phyloP scores from a whole-genome alignment of 2,113 vertebrate genomes.

The Suricata suricatta region DNA sequence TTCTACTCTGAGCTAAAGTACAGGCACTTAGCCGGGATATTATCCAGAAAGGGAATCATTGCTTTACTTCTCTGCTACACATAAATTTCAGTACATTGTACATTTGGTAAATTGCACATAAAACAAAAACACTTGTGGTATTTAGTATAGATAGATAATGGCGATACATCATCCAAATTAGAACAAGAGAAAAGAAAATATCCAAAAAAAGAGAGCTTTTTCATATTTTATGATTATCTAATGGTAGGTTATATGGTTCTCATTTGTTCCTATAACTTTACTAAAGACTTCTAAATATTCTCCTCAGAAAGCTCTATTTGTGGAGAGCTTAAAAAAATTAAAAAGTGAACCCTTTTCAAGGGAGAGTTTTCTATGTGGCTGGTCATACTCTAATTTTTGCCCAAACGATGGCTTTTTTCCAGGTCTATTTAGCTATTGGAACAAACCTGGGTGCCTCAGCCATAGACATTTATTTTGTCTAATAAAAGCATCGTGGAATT shows the following conservation, averaged over 20 bases:
- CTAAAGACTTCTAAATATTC: conserved; percentile 7
- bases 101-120: conserved; percentile 1
- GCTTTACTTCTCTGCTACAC: not conserved
- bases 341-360: not conserved
- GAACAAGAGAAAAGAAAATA: conserved; percentile 8
- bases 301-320: not conserved
- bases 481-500: conserved; percentile 40
- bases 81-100: not conserved
- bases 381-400: conserved; percentile 61
- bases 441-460: conserved; percentile 32
- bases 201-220: not conserved
- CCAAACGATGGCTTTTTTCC: conserved; percentile 75
- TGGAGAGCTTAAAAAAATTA: not conserved
- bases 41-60: not conserved
- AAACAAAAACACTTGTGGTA: not conserved
- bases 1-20: not conserved
- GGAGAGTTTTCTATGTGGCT: conserved; percentile 48
- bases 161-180: not conserved
- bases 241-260: not conserved
- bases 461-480: conserved; percentile 18
- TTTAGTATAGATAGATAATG: not conserved
- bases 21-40: not conserved
- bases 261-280: conserved; percentile 39
- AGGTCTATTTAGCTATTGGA: not conserved
- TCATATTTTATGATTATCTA: not conserved